Base-by-base conservation (phyloP, 2,888 invertebrate species). In the Seira musarum region DNA sequence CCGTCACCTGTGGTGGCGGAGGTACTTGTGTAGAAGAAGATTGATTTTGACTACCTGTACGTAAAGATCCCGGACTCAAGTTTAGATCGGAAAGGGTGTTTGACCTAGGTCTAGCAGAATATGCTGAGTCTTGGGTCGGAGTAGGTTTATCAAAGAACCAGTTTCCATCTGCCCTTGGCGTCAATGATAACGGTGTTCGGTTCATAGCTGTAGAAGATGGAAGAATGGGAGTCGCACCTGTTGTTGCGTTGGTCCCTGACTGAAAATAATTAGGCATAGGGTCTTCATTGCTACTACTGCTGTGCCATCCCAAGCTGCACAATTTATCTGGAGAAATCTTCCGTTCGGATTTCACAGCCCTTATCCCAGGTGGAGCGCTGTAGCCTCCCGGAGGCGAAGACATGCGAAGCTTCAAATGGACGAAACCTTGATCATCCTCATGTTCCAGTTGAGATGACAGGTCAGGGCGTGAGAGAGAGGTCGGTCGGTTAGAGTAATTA, bases 321-420 rank as follows among this genome's bases (percentile, higher is more conserved):
- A 78, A 67, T 68, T 85, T 86, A 19, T 85, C 84, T 3, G 85
- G 83, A 19, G 82, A 81, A n/a, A 61, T 64, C 30, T 73, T 77
- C 22, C 84, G 66, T 71, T 83, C 83, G 0, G 75, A 24, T 10
- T 3, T 17, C 15, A 17, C 49, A 3, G 19, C 8, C 6, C 21
- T 65, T 15, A 10, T 60, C 15, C 61, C 60, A 0, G 77, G 76
- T 13, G 40, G 40, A 40, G 40, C 40, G 40, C 40, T 40, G 13
- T 40, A 40, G 6, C 40, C 40, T 40, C 40, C 40, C 13, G 40
- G 40, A 40, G 40, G 40, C 3, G 82, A 74, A 6, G 75, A 81
- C 13, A 84, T 24, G n/a, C 83, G 61, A 1, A 85, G 70, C 21
- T 81, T 79, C 13, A 84, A 76, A 21, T 83, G 80, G 8, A 80